These are phyloP conservation scores for Varecia variegata DNA, from an alignment of 2,797 vertebrate genomes.

Conservation along the genomic window DNA sequence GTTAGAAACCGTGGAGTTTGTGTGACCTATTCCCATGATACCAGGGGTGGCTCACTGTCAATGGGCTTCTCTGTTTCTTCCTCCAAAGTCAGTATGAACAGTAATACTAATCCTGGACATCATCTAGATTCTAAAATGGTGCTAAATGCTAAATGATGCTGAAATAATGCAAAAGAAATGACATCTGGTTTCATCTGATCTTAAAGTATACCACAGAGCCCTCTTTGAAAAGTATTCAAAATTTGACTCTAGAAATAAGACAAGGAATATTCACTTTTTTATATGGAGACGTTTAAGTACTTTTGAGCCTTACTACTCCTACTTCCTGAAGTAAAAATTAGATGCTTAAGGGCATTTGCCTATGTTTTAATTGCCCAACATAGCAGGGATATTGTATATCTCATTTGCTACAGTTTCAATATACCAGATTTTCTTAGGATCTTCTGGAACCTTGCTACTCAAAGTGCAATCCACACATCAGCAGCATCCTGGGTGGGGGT, in stretches of 20 bases:
- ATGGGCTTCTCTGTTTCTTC: neutral
- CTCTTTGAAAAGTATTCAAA: neutral
- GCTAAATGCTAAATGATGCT: neutral
- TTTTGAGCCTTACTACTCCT: neutral
- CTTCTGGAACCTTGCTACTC: neutral
- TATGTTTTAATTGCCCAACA: neutral
- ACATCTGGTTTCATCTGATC: neutral
- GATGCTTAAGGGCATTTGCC: neutral
- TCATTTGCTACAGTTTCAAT: neutral
- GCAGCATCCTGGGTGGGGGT: neutral
- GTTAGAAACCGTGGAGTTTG: neutral
- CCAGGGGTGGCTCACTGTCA: neutral
- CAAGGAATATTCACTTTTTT: neutral
- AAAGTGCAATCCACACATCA: neutral
- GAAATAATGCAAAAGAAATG: neutral
- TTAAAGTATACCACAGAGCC: neutral
- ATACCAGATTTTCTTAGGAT: neutral
- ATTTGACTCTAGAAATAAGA: neutral
- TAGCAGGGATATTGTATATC: neutral
- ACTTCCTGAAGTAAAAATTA: neutral
- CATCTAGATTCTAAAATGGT: neutral
- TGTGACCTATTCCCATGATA: neutral
- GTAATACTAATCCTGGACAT: neutral
- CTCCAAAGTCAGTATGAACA: neutral
- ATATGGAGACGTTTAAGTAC: neutral